Evolutionary conservation across 2,888 invertebrate genomes (phyloP).

Genomic region (Ischnura elegans): DNA sequence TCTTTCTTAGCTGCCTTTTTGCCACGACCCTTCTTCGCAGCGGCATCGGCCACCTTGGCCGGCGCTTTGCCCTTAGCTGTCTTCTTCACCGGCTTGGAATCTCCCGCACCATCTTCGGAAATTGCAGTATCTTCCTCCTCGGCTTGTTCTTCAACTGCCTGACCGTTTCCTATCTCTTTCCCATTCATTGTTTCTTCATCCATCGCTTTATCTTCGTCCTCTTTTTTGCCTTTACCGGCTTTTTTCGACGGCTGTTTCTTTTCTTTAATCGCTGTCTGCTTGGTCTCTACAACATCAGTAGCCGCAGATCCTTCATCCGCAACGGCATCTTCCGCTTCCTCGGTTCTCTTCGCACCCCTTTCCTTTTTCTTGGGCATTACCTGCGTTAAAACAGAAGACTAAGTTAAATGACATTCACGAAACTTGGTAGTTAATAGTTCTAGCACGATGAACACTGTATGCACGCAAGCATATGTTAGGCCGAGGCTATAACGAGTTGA

Average conservation of each 20-base stretch:
- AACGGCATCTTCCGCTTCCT: neutral
- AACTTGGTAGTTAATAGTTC: too few species aligned
- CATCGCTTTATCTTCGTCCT: neutral
- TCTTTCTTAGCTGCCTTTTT: constrained; percentile 18
- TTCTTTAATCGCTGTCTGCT: neutral
- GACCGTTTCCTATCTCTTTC: neutral
- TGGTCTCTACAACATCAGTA: neutral
- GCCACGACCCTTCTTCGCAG: neutral
- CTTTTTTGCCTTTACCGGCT: constrained; percentile 19
- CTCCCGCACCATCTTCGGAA: neutral
- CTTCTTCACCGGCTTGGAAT: neutral
- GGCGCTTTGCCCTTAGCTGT: constrained; percentile 15
- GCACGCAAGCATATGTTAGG: too few species aligned
- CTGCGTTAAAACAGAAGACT: neutral
- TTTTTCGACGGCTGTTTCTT: constrained; percentile 18
- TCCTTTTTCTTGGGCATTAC: constrained; percentile 31
- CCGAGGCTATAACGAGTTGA: too few species aligned
- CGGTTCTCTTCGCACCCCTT: neutral
- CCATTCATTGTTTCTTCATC: neutral
- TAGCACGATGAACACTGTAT: too few species aligned
- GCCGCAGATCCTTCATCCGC: neutral
- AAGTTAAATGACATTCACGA: too few species aligned
- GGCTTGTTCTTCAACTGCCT: neutral
- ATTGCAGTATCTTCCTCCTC: neutral
- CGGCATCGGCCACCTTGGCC: constrained; percentile 21